Evolutionary conservation across 2,888 invertebrate genomes (phyloP), one percentile per base, ranked within the genome.

Genomic region (Sicus ferrugineus): DNA sequence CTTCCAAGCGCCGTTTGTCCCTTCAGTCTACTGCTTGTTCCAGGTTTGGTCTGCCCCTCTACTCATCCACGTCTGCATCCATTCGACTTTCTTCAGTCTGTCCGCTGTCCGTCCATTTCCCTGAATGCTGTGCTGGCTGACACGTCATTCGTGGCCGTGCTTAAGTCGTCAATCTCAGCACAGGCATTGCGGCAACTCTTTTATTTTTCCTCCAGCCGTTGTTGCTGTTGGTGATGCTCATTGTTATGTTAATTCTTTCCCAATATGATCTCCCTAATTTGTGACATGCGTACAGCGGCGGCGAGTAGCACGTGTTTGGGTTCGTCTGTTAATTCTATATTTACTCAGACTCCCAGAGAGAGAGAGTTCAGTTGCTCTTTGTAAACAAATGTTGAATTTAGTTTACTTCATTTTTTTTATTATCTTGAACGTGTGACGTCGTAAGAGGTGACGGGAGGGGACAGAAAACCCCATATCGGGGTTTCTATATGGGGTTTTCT

Each of bases 211-310:
- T 65, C n/a, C n/a, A 23, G 31, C 19, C 42, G 34, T 42, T 50
- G 50, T 38, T 50, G 28, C 6, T 46, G 62, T 28, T 28, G 58
- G 14, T 30, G 31, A 9, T 58, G 58, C 16, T 19, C 59, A 69
- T 66, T 69, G 64, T 65, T 65, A 69, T 66, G 65, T 58, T 65
- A 69, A 69, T 69, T 69, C 64, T 26, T 7, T 30, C 54, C 42
- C 54, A 16, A 42, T 56, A 66, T 61, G 30, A 70, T 70, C 65
- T 65, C 54, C 48, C 61, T 66, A 70, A 70, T 70, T 66, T 66
- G 69, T 61, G 69, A 65, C 54, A 70, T 66, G 61, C 69, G 65
- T 66, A 52, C 50, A 34, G 34, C 1, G 2, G 11, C 38, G 52
- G 69, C 19, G 59, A 48, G 69, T 19, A 61, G 28, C 65, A 61